Conservation (phyloP, 2,113 vertebrate species). For the Onychostruthus taczanowskii region DNA sequence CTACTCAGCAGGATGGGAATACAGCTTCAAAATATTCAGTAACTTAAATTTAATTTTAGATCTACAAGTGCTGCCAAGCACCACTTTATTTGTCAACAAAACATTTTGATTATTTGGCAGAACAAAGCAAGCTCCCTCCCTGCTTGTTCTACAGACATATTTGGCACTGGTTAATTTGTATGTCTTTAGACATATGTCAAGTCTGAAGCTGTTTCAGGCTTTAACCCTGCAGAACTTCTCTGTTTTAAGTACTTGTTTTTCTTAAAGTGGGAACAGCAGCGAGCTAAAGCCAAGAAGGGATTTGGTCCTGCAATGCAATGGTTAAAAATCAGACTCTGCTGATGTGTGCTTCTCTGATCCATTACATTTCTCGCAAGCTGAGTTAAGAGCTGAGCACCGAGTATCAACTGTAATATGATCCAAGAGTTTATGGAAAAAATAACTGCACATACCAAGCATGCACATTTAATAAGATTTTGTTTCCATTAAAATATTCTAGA, state of each 20-base stretch:
- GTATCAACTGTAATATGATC: slow-evolving; percentile 80
- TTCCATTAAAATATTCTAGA: slow-evolving; percentile 68
- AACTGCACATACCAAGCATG: slow-evolving; percentile 75
- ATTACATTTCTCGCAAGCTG: slow-evolving; percentile 69
- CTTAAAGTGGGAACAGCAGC: background rate
- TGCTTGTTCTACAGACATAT: slow-evolving; percentile 21
- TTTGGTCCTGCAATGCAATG: slow-evolving; percentile 48
- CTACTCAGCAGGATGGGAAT: background rate
- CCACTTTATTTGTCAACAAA: slow-evolving; percentile 64
- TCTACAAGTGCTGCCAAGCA: slow-evolving; percentile 16
- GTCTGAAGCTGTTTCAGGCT: slow-evolving; percentile 34
- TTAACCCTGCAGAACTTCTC: slow-evolving; percentile 5
- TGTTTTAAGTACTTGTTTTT: slow-evolving; percentile 17
- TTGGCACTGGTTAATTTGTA: slow-evolving; percentile 11
- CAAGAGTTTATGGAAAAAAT: slow-evolving; percentile 76
- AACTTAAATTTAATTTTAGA: slow-evolving; percentile 33
- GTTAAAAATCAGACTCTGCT: slow-evolving; percentile 68
- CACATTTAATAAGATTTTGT: slow-evolving; percentile 75
- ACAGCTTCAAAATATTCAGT: background rate
- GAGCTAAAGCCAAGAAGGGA: background rate
- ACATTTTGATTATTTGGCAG: slow-evolving; percentile 44
- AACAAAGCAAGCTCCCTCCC: slow-evolving; percentile 45
- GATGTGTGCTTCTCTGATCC: slow-evolving; percentile 71
- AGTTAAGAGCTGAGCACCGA: slow-evolving; percentile 72
- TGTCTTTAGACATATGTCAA: slow-evolving; percentile 28